phyloP scores from a whole-genome alignment of 2,113 vertebrate genomes.

The Bubo scandiacus region DNA sequence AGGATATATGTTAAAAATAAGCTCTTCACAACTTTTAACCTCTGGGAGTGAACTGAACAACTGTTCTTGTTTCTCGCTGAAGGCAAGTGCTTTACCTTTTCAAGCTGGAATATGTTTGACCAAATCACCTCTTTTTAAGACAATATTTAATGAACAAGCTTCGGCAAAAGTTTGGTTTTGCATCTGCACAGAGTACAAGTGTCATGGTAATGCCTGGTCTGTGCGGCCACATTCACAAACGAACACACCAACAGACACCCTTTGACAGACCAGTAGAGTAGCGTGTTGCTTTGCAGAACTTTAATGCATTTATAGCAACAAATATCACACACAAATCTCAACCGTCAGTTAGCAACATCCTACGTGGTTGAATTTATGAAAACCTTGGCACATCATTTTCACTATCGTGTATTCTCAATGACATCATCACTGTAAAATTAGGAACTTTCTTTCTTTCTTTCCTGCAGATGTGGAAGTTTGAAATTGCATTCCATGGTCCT shows the following conservation, averaged over 20 bases:
- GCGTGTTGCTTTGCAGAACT: not conserved
- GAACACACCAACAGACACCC: not conserved
- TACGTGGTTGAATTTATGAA: constrained; percentile 68
- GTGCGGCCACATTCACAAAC: not conserved
- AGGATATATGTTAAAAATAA: constrained; percentile 62
- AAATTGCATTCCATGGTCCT: constrained; percentile 90
- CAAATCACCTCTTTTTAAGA: not conserved
- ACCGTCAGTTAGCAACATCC: not conserved
- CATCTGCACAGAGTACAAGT: not conserved
- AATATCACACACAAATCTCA: not conserved
- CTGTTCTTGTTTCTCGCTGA: not conserved
- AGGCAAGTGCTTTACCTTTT: not conserved
- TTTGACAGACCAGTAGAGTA: not conserved
- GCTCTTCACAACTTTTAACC: constrained; percentile 41
- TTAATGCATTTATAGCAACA: not conserved
- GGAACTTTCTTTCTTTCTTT: constrained; percentile 87
- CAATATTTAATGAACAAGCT: not conserved
- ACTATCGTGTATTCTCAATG: constrained; percentile 87
- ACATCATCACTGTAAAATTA: constrained; percentile 95
- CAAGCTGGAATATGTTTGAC: not conserved
- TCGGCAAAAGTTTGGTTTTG: not conserved
- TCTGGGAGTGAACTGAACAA: not conserved
- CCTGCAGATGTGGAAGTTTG: constrained; percentile 94
- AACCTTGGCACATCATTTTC: constrained; percentile 77
- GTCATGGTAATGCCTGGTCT: not conserved